These are phyloP conservation scores for Lypha dubia DNA, from an alignment of 2,888 invertebrate genomes.

Conservation along the genomic window DNA sequence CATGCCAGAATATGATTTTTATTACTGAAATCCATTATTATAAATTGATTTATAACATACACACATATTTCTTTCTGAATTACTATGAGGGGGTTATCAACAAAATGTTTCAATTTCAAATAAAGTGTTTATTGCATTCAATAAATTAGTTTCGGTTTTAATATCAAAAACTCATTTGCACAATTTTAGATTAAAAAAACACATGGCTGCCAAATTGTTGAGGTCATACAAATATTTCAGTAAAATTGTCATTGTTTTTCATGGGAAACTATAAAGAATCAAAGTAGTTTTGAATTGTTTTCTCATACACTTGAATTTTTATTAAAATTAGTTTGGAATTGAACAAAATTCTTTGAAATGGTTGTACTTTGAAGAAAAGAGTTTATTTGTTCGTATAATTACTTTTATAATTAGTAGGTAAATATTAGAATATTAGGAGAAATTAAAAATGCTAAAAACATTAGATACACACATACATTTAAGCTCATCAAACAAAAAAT, in stretches of 20 bases:
- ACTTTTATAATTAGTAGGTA: too few species aligned
- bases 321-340: background rate
- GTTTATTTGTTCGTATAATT: too few species aligned
- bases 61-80: conserved; percentile 10
- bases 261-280: background rate
- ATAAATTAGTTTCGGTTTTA: conserved; percentile 17
- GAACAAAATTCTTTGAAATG: too few species aligned
- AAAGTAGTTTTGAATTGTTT: background rate
- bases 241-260: conserved; percentile 11
- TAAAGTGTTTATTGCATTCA: conserved; percentile 7
- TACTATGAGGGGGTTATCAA: conserved; percentile 32
- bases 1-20: background rate
- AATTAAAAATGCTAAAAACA: too few species aligned
- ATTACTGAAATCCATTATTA: conserved; percentile 33
- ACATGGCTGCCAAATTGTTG: conserved; percentile 18
- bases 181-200: conserved; percentile 1
- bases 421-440: too few species aligned
- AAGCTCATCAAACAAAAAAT: too few species aligned
- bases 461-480: too few species aligned
- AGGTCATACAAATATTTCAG: conserved; percentile 1
- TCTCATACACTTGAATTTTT: background rate
- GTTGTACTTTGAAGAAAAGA: too few species aligned
- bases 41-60: conserved; percentile 18
- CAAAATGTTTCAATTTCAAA: background rate
- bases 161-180: background rate